Base-by-base conservation (phyloP, 2,113 vertebrate genomes). In the Rallus limicola region DNA sequence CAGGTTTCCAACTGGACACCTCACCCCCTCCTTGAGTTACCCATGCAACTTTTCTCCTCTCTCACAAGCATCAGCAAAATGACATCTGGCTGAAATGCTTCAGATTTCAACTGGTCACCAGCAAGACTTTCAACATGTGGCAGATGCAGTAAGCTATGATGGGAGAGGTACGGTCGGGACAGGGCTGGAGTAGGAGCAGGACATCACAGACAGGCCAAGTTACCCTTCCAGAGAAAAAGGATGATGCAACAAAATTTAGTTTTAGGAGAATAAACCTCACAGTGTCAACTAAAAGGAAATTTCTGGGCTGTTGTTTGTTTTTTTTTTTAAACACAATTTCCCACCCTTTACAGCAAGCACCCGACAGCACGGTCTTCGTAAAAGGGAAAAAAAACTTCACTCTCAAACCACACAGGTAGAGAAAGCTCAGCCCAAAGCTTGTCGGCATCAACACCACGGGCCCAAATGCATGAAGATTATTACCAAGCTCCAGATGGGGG, bases 321-420 rank as follows among this genome's bases (percentile, higher is more conserved):
- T 7, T 12, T 28, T 70, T 38, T 36, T 1, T 0, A 46, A 83
- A 48, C 2, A 53, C 11, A 1, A 1, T 31, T 65, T 28, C 46
- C 18, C 24, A 42, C 26, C 28, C n/a, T 40, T 67, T 15, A 34
- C 2, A 82, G 82, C 50, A 65, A 10, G 2, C 11, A 48, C 0
- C 13, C 46, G 69, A 13, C 23, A 56, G 13, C 60, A 13, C 1
- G 9, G 19, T 60, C 63, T 70, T 48, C 3, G 0, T 0, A 42
- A 34, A 21, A 58, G 28, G 5, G 4, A 11, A 36, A 24, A 10
- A 62, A 7, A 6, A 33, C n/a, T 1, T 13, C 23, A 69, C 36
- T 28, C 52, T 71, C 53, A 25, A 21, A 63, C 46, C 1, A 3
- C 2, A 8, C 7, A 3, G 0, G 5, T 33, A 25, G 52, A 42